Evolutionary conservation across 2,888 invertebrate species (phyloP).

Genomic region (Timandra comae): DNA sequence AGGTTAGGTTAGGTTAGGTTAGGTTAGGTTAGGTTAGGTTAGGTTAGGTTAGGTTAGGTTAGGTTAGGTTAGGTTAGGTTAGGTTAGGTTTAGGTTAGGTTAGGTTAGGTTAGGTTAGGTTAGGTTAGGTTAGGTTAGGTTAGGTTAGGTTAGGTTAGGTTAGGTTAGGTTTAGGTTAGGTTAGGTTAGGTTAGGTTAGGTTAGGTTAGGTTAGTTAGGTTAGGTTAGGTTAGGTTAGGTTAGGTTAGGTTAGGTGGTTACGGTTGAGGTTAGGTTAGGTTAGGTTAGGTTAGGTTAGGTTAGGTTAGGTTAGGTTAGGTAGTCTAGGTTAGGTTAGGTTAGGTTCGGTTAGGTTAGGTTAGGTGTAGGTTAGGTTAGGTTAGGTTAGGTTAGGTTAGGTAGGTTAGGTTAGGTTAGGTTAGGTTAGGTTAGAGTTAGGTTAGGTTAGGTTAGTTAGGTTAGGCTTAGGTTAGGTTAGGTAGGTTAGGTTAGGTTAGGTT

Average conservation of each 20-base stretch:
- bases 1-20: constrained; percentile 10
- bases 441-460: constrained; percentile 17
- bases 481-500: too few species aligned
- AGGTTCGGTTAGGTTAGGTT: too few species aligned
- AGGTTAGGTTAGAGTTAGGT: too few species aligned
- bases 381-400: too few species aligned
- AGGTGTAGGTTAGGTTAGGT: too few species aligned
- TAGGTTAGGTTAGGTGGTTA: constrained; percentile 8
- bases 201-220: constrained; percentile 9
- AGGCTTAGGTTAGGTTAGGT: constrained; percentile 18
- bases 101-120: constrained; percentile 10
- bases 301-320: constrained; percentile 8
- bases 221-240: constrained; percentile 8
- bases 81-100: too few species aligned
- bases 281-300: constrained; percentile 9
- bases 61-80: constrained; percentile 10
- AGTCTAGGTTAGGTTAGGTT: too few species aligned
- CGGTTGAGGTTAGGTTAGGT: constrained; percentile 8
- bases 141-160: constrained; percentile 10
- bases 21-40: constrained; percentile 10
- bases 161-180: too few species aligned
- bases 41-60: constrained; percentile 10
- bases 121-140: constrained; percentile 10
- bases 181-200: constrained; percentile 10
- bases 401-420: too few species aligned